Percentiles rank a stretch among this genome's conserved stretches.
These are phyloP conservation scores for Eulemur mongoz DNA, from an alignment of 2,797 vertebrate species.

Conservation along the genomic window DNA sequence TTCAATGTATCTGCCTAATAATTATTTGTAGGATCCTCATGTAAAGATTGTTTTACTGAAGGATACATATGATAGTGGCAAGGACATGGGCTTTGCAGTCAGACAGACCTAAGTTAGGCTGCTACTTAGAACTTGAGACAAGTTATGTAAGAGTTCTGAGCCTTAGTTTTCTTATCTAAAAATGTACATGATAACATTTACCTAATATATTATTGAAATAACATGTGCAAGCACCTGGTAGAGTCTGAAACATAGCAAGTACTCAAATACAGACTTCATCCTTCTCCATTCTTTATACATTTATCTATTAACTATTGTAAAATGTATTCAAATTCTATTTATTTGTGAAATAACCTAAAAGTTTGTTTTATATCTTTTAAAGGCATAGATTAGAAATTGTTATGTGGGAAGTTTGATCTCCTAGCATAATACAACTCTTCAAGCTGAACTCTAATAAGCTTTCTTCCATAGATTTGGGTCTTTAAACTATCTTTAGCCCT, in stretches of 20 bases:
- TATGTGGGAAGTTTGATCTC: slow-evolving; percentile 54
- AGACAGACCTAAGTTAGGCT: background rate
- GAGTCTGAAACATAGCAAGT: background rate
- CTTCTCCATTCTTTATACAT: background rate
- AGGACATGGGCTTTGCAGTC: background rate
- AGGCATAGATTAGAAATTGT: slow-evolving; percentile 57
- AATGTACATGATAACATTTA: background rate
- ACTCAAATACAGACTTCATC: background rate
- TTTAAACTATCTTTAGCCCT: slow-evolving; percentile 76
- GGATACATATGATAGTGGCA: background rate
- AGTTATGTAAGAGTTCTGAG: background rate
- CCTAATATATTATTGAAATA: slow-evolving; percentile 16
- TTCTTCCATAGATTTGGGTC: slow-evolving; percentile 70
- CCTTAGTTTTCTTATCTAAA: slow-evolving; percentile 29
- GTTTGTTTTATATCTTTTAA: slow-evolving; percentile 58
- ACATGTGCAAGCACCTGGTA: background rate
- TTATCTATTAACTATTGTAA: slow-evolving; percentile 1
- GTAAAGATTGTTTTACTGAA: background rate
- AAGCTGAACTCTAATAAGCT: slow-evolving; percentile 67
- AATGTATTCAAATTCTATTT: slow-evolving; percentile 43
- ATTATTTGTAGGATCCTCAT: background rate
- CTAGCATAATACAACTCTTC: slow-evolving; percentile 29
- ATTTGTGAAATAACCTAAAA: slow-evolving; percentile 51
- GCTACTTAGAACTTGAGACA: background rate
- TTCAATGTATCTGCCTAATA: background rate